These are phyloP conservation scores for Aegypius monachus DNA, from an alignment of 2,113 vertebrate species.

Conservation along the genomic window DNA sequence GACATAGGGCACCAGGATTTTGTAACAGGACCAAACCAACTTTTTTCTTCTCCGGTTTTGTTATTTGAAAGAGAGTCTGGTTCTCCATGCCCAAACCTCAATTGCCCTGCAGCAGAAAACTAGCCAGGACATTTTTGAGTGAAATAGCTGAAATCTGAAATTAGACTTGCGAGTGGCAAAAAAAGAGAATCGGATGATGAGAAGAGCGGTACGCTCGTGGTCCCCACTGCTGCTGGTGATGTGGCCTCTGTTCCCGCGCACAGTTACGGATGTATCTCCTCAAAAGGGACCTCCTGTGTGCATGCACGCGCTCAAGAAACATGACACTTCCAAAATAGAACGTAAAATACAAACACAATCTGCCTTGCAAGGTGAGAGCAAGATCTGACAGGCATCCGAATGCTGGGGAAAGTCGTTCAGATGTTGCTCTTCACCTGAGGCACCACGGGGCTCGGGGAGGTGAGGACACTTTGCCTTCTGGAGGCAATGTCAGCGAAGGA, in stretches of 20 bases:
- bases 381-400: not conserved
- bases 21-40: not conserved
- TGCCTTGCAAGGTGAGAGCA: not conserved
- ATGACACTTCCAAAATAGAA: not conserved
- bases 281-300: not conserved
- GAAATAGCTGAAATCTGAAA: not conserved
- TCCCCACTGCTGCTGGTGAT: not conserved
- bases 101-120: not conserved
- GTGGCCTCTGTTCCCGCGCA: fast-evolving
- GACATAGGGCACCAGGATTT: not conserved
- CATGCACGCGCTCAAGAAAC: fast-evolving
- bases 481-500: not conserved
- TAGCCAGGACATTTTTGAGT: not conserved
- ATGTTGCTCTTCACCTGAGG: not conserved
- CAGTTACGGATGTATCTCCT: not conserved
- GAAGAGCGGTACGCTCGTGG: fast-evolving
- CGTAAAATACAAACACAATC: not conserved
- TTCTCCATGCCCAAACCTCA: not conserved
- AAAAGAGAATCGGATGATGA: not conserved
- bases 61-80: not conserved
- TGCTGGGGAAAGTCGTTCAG: not conserved
- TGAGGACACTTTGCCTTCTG: not conserved
- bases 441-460: fast-evolving
- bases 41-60: not conserved
- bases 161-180: not conserved